Evolutionary conservation across 2,797 vertebrate species (phyloP).

Genomic region (Gymnoscopelus braueri): DNA sequence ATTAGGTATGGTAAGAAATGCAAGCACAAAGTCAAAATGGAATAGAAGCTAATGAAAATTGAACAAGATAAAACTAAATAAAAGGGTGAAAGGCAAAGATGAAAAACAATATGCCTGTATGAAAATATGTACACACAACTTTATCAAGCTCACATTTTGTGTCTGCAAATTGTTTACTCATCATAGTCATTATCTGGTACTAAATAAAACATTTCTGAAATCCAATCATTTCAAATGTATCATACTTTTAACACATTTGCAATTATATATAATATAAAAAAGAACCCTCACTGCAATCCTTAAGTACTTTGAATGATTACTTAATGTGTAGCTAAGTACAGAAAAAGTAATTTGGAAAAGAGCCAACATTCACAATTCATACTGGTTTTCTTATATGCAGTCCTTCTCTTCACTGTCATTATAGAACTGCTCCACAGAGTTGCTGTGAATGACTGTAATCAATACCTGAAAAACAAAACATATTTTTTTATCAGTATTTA

Average conservation of each 20-base stretch:
- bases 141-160: conserved; percentile 32
- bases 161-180: not conserved
- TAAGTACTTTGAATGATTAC: not conserved
- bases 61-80: conserved; percentile 3
- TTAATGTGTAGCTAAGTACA: not conserved
- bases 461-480: conserved; percentile 71
- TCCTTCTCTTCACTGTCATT: conserved; percentile 54
- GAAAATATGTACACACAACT: not conserved
- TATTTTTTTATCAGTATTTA: not conserved
- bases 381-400: conserved; percentile 35
- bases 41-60: conserved; percentile 15
- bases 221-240: conserved; percentile 17
- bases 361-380: conserved; percentile 18
- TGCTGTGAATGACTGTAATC: conserved; percentile 25
- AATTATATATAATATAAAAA: conserved; percentile 20
- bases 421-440: conserved; percentile 19
- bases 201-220: not conserved
- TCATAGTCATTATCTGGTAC: not conserved
- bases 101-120: conserved; percentile 2
- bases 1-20: conserved; percentile 29
- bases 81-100: conserved; percentile 16
- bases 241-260: conserved; percentile 8
- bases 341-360: not conserved
- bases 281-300: no score
- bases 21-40: conserved; percentile 37